These are phyloP conservation scores for Podocnemis expansa DNA, from an alignment of 2,113 vertebrate genomes.

Conservation along the genomic window DNA sequence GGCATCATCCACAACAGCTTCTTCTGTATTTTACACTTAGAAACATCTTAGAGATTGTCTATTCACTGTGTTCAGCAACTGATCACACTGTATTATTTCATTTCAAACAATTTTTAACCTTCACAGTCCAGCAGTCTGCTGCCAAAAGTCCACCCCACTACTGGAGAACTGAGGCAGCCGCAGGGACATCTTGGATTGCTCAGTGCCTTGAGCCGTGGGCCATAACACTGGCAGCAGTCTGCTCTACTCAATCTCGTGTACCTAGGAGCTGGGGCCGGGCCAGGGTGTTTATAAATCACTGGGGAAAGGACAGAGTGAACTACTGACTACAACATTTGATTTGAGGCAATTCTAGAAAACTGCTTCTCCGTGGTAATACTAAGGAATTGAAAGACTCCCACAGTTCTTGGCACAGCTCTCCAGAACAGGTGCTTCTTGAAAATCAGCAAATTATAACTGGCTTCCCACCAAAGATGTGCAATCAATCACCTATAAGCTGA, in stretches of 20 bases:
- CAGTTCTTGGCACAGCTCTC: background rate
- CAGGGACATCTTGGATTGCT: no score
- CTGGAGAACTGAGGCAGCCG: no score
- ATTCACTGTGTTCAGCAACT: background rate
- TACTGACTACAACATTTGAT: background rate
- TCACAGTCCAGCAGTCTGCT: no score
- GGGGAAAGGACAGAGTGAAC: background rate
- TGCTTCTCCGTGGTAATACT: background rate
- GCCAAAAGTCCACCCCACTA: no score
- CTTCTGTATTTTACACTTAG: background rate
- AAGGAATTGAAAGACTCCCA: background rate
- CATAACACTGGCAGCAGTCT: no score
- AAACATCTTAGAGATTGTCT: background rate
- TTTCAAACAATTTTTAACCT: background rate
- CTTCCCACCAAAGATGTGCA: background rate
- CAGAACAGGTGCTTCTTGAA: background rate
- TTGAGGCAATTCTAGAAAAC: background rate
- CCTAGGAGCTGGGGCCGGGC: no score
- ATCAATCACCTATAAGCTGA: constrained; percentile 2
- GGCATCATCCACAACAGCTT: no score
- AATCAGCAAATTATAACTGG: background rate
- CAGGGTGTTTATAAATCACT: no score
- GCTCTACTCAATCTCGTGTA: no score
- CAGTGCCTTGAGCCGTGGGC: no score
- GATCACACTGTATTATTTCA: background rate